Evolutionary conservation across 2,888 invertebrate species (phyloP), one percentile per base, ranked within the genome.

Genomic region (Fabriciana adippe): DNA sequence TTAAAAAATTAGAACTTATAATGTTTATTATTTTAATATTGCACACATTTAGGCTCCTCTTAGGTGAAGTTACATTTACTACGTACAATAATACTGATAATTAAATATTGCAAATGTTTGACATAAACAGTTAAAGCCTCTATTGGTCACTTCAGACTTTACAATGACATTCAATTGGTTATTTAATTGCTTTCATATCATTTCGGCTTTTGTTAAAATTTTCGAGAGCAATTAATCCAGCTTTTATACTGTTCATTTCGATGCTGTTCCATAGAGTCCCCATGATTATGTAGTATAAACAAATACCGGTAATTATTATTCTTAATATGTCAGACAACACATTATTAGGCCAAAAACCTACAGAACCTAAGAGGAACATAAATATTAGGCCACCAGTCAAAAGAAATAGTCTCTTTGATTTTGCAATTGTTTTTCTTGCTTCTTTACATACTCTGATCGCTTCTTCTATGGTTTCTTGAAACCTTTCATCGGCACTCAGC

Each of bases 241-340:
- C 95, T 76, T 95, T 93, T 16, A 97, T 91, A 54, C 96, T 96
- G 85, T 97, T 96, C 74, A 93, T 93, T 84, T 97, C 97, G 73
- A 97, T 96, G 74, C 93, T 94, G 82, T 97, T 96, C 97, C 97
- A 97, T 72, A 97, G 81, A 0, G 96, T 94, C 47, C 95, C 96
- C 97, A 97, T 97, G 73, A 96, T 93, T 18, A 96, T 73, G 72
- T 94, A 94, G 80, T 96, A 97, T 63, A 95, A 93, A 74, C 95
- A 92, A 26, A 95, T 77, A 14, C 94, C 94, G 26, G 95, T 95
- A 59, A 96, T 82, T 8, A 95, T 74, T 57, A 96, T 88, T 80
- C 95, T 94, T 0, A 94, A 78, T 67, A 96, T 78, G 76, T 95
- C 93, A 63, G 79, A 94, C 77, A 81, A 87, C 80, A 79, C 92